Percentiles rank a stretch among this genome's conserved stretches.
Conservation (phyloP, 2,888 invertebrate genomes). For the Andrena minutula region DNA sequence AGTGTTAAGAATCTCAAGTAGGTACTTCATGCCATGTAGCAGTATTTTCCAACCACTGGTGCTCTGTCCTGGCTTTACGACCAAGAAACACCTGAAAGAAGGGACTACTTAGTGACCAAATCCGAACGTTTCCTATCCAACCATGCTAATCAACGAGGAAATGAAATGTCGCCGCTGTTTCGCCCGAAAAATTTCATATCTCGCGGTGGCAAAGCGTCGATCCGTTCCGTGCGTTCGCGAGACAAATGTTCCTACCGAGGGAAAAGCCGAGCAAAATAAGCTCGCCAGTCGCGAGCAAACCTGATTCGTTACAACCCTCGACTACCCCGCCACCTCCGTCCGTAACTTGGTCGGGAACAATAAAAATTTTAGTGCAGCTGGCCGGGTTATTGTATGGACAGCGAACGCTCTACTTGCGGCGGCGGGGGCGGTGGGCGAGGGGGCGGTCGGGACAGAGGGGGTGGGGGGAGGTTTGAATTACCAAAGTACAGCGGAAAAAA, state of each 20-base stretch:
- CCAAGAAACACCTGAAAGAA: background rate
- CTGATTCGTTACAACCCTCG: conserved; percentile 30
- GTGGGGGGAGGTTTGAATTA: conserved; percentile 44
- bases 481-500: conserved; percentile 40
- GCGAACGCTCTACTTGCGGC: conserved; percentile 42
- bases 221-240: conserved; percentile 14
- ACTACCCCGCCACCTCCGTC: background rate
- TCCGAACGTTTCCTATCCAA: background rate
- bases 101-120: background rate
- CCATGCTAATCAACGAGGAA: conserved; percentile 7
- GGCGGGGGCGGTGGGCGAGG: background rate
- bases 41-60: background rate
- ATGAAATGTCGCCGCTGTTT: background rate
- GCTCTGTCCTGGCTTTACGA: background rate
- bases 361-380: conserved; percentile 56
- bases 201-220: conserved; percentile 16
- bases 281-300: conserved; percentile 11
- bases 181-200: conserved; percentile 1
- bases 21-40: background rate
- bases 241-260: conserved; percentile 30
- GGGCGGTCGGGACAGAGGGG: background rate
- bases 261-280: conserved; percentile 11
- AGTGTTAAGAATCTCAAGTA: background rate
- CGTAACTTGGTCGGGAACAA: conserved; percentile 47
- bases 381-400: conserved; percentile 57